A percentile compares a stretch with the other conserved stretches of the same genome.
phyloP scores from a whole-genome alignment of 2,888 invertebrate species.

The Volucella bombylans region DNA sequence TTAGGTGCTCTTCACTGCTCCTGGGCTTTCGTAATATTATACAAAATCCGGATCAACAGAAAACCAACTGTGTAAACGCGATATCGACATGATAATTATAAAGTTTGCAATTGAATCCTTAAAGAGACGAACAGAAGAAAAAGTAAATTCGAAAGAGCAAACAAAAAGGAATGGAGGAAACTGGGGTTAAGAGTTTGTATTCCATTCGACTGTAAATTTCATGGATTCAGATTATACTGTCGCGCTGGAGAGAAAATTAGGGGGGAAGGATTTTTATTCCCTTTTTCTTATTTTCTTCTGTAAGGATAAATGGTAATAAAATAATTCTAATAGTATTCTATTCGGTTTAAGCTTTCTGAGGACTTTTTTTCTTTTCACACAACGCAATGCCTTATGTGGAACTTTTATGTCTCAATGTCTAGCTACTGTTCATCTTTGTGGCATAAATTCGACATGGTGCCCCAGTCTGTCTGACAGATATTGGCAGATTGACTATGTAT shows the following conservation, averaged over 20 bases:
- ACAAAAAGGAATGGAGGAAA: constrained; percentile 1
- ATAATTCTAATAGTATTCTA: constrained; percentile 22
- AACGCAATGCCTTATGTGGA: constrained; percentile 7
- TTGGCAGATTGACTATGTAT: not conserved
- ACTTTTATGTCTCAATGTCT: constrained; percentile 15
- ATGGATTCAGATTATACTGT: constrained; percentile 30
- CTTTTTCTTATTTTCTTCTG: constrained; percentile 16
- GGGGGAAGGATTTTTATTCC: not conserved
- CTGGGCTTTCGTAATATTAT: no score
- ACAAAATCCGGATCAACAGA: constrained; percentile 29
- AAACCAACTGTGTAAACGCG: constrained; percentile 34
- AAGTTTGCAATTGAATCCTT: constrained; percentile 70
- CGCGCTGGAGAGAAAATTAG: constrained; percentile 21
- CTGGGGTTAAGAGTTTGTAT: constrained; percentile 57
- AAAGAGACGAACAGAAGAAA: constrained; percentile 47
- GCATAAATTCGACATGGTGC: constrained; percentile 11
- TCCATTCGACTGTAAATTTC: constrained; percentile 67
- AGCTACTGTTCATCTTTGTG: constrained; percentile 26
- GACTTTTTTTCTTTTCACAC: not conserved
- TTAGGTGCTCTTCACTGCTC: no score
- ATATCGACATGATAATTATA: constrained; percentile 70
- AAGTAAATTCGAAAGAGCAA: constrained; percentile 36
- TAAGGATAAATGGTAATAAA: constrained; percentile 35
- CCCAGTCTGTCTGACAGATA: constrained; percentile 25
- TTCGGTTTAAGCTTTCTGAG: constrained; percentile 9